Evolutionary conservation across 1,140 invertebrate species (phyloP).

Genomic region (Gonatopus flavifemur): DNA sequence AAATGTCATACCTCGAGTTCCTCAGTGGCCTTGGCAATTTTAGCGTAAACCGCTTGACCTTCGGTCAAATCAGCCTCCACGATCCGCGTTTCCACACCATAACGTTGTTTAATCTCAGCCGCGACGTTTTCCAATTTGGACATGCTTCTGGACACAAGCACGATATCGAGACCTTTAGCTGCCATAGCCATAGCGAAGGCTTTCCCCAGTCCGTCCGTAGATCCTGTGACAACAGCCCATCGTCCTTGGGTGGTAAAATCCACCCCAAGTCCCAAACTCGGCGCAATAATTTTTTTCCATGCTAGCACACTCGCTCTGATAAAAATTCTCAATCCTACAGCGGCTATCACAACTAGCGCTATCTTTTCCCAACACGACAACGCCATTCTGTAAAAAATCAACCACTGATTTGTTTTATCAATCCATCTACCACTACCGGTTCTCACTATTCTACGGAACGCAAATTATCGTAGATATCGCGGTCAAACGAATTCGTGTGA

Average conservation of each 20-base stretch:
- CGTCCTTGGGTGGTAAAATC: slow-evolving; percentile 44
- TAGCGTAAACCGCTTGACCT: slow-evolving; percentile 71
- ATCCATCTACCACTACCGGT: too few species aligned
- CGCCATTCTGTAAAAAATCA: slow-evolving; percentile 46
- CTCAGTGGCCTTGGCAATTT: slow-evolving; percentile 72
- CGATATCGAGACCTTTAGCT: slow-evolving; percentile 77
- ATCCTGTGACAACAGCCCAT: slow-evolving; percentile 80
- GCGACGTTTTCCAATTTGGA: slow-evolving; percentile 81
- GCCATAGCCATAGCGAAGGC: slow-evolving; percentile 83
- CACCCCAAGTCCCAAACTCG: slow-evolving; percentile 41
- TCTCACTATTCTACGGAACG: too few species aligned
- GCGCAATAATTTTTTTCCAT: slow-evolving; percentile 52
- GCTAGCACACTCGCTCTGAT: slow-evolving; percentile 31
- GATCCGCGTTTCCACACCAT: slow-evolving; percentile 77
- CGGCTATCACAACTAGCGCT: slow-evolving; percentile 41
- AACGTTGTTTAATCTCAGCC: slow-evolving; percentile 75
- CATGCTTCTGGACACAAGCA: slow-evolving; percentile 84
- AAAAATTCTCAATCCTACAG: slow-evolving; percentile 40
- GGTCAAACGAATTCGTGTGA: too few species aligned
- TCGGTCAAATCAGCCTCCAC: slow-evolving; percentile 85
- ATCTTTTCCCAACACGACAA: slow-evolving; percentile 51
- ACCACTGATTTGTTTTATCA: not conserved
- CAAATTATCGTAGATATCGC: too few species aligned
- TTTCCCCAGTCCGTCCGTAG: slow-evolving; percentile 92
- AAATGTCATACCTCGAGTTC: slow-evolving; percentile 70